Evolutionary conservation across 2,888 invertebrate genomes (phyloP).

Genomic region (Tenthredo notha): DNA sequence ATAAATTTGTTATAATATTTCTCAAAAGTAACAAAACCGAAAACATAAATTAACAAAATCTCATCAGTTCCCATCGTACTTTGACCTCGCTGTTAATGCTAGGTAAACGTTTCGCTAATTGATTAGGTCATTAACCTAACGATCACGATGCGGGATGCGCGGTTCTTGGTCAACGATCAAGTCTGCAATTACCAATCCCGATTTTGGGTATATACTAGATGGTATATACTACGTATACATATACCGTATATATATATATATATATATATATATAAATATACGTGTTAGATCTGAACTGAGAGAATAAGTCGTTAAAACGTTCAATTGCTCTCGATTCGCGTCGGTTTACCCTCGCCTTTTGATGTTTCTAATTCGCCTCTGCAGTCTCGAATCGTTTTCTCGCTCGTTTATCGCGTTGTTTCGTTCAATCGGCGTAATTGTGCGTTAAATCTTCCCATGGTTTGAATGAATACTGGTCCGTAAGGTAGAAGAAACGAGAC

Average conservation of each 20-base stretch:
- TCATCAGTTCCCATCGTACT: not conserved
- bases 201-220: not conserved
- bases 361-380: slow-evolving; percentile 47
- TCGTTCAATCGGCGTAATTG: slow-evolving; percentile 72
- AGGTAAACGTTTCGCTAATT: slow-evolving; percentile 17
- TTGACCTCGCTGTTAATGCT: not conserved
- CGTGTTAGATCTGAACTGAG: not conserved
- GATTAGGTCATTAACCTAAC: slow-evolving; percentile 18
- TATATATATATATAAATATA: not conserved
- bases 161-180: slow-evolving; percentile 19
- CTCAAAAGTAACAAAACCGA: not conserved
- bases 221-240: not conserved
- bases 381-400: slow-evolving; percentile 51
- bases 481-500: not conserved
- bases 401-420: slow-evolving; percentile 44
- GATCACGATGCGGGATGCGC: not conserved
- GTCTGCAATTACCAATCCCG: slow-evolving; percentile 9
- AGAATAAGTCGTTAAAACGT: slow-evolving; percentile 17
- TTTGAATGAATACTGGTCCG: slow-evolving; percentile 64
- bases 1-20: not conserved
- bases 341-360: not conserved
- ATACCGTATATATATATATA: not conserved
- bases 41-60: slow-evolving; percentile 24
- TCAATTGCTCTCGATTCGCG: not conserved
- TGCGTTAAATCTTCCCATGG: slow-evolving; percentile 68